Evolutionary conservation across 1,140 invertebrate species (phyloP), one percentile per base, ranked within the genome.

Genomic region (Bombus sibiricus): DNA sequence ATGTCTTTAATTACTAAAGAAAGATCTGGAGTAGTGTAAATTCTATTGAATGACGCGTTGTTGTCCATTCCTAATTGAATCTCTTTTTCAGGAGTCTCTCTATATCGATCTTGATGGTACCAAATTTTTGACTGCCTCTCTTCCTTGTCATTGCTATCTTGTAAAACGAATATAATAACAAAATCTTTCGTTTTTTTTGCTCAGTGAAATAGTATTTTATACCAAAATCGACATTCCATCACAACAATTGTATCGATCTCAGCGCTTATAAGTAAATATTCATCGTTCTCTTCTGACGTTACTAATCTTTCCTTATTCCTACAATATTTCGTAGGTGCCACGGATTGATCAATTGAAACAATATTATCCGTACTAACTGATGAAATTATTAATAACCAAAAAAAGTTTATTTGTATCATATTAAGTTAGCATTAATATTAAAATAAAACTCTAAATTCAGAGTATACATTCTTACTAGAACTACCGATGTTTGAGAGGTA

Each of bases 171-270:
- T 43, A 37, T 34, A 69, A 73, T 18, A n/a, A 43, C 22, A 34
- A 53, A 57, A 73, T 43, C 18, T n/a, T 47, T 53, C 47, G 47
- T 22, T 53, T 53, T 18, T 53, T n/a, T 47, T 39, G 1, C 9
- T 41, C 5, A n/a, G 22, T 32, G 9, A 68, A 25, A 57, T 59
- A 62, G 5, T 62, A 37, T 43, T 64, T 59, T 74, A 85, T 93
- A 96, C 95, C 96, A 96, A 93, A 94, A 96, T 88, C 91, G 93
- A 88, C 96, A 96, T 76, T 95, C 90, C 57, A 96, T 88, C 28
- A 92, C 83, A 47, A 96, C 73, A 39, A 93, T 95, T 71, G 94
- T 88, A 71, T 94, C 92, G 57, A 94, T 81, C 59, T 93, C 90
- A 57, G 90, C 94, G 76, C 95, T 95, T 5, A 95, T 92, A 66